Base-by-base conservation (phyloP, 2,888 invertebrate genomes). In the Asteroscopus sphinx region DNA sequence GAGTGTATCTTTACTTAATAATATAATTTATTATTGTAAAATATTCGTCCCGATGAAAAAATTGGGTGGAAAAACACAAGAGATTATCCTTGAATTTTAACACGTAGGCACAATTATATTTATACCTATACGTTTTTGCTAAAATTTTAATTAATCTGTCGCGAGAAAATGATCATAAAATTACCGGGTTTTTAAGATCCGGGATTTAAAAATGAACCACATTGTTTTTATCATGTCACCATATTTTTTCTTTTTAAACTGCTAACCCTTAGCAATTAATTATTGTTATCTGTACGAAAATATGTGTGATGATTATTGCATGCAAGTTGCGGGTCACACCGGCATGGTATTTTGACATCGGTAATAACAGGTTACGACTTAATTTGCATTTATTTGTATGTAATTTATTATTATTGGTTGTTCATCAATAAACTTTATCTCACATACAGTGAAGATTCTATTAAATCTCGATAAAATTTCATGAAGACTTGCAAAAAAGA, bases 291-390 rank as follows among this genome's bases (percentile, higher is more conserved):
- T 15, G 7, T 32, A 7, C 9, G 5, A 61, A 36, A 26, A 33
- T 33, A 33, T 6, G 1, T 60, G 11, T 12, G n/a, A 40, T 21
- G 26, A 16, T 11, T 0, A 13, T 21, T 4, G 61, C 40, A 5
- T 64, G 65, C 46, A 26, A 56, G 46, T 41, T 64, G 65, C 46
- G 32, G 65, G 46, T 41, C 21, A 32, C 28, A 41, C 30, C 9
- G n/a, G 12, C 5, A 30, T 25, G n/a, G 4, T 1, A n/a, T 47
- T 28, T 39, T 47, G 57, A 47, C 47, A 46, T 2, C 13, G 13
- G 3, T 33, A 63, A 11, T 64, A 16, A 25, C 28, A 13, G 28
- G 11, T 36, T 17, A 28, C 11, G 30, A 3, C 6, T n/a, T 3
- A 11, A 32, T 62, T 35, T 32, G 9, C 25, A 41, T 46, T 25